phyloP scores from a whole-genome alignment of 2,113 vertebrate genomes.

The Ascaphus truei region DNA sequence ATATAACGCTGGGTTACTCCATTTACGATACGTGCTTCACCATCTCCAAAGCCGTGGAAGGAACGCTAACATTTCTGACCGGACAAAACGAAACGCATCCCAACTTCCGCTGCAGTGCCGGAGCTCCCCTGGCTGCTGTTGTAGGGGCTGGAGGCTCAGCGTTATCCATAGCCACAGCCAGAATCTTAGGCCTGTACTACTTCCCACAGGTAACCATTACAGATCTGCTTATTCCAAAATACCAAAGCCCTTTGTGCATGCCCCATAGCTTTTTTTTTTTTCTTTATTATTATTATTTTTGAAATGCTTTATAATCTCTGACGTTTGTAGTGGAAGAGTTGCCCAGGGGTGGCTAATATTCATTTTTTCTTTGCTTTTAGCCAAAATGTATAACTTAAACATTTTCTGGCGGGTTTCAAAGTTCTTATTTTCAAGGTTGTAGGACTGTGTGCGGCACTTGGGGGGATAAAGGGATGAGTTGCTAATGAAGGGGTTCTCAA shows the following conservation, averaged over 20 bases:
- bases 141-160: constrained; percentile 74
- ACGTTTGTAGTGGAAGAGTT: too few species aligned
- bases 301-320: too few species aligned
- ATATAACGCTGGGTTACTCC: constrained; percentile 72
- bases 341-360: too few species aligned
- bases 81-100: constrained; percentile 78
- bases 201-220: constrained; percentile 77
- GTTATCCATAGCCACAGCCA: constrained; percentile 72
- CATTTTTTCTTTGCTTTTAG: too few species aligned
- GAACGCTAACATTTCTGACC: constrained; percentile 69
- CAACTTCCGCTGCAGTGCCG: constrained; percentile 72
- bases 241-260: neutral
- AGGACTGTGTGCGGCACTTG: too few species aligned
- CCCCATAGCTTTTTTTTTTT: too few species aligned
- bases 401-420: too few species aligned
- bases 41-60: constrained; percentile 77
- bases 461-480: too few species aligned
- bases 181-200: constrained; percentile 77
- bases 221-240: too few species aligned
- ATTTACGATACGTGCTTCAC: constrained; percentile 80
- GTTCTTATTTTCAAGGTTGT: too few species aligned
- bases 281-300: neutral
- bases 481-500: too few species aligned
- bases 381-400: too few species aligned
- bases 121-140: constrained; percentile 65